Conservation (phyloP, 2,113 vertebrate genomes). For the Onychostoma macrolepis region DNA sequence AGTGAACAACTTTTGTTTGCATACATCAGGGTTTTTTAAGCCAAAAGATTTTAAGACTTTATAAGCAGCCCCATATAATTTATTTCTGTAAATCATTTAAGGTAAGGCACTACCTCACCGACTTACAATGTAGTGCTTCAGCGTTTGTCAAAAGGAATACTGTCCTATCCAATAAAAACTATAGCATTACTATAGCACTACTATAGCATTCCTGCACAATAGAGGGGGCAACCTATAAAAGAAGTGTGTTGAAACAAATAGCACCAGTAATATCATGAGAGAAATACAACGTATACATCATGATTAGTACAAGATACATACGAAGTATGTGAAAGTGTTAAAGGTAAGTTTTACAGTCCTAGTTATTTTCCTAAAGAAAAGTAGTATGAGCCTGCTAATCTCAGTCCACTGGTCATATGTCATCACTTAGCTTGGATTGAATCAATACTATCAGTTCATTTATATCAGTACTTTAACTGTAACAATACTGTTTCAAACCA, state of each 20-base stretch:
- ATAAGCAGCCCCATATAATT: background rate
- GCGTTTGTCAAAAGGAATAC: background rate
- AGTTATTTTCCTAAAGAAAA: constrained; percentile 7
- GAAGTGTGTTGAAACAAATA: constrained; percentile 21
- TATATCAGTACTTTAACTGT: constrained; percentile 27
- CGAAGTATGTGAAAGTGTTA: constrained; percentile 17
- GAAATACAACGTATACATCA: constrained; percentile 21
- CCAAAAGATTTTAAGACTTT: background rate
- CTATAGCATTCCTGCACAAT: background rate
- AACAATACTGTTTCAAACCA: constrained; percentile 26
- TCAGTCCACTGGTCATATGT: background rate
- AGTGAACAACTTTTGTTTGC: background rate
- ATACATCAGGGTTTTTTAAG: background rate
- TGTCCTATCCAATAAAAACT: background rate
- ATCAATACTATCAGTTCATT: background rate
- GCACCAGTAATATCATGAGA: constrained; percentile 40
- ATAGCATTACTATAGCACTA: background rate
- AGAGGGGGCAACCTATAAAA: constrained; percentile 10
- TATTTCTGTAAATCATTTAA: background rate
- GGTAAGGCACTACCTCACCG: background rate
- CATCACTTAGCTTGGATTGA: background rate
- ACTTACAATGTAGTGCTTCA: background rate
- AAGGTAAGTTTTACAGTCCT: constrained; percentile 13
- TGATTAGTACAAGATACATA: constrained; percentile 9
- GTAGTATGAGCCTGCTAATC: background rate